Conservation (phyloP, 2,113 vertebrate species). For the Xiphophorus maculatus region DNA sequence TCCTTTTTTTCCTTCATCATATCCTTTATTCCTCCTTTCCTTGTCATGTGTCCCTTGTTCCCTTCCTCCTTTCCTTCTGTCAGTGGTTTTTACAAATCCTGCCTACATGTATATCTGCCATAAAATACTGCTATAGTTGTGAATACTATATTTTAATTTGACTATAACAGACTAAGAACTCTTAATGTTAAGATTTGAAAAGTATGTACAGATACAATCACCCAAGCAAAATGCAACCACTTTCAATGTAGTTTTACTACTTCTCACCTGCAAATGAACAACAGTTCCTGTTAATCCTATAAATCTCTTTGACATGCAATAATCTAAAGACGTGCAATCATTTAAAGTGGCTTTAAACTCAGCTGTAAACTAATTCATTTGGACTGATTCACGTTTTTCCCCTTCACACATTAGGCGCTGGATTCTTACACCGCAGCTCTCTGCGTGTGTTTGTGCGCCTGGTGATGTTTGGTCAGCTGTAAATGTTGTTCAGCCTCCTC, state of each 20-base stretch:
- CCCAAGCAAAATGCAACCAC: not conserved
- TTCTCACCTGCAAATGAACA: not conserved
- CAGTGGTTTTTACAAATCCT: not conserved
- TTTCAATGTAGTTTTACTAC: not conserved
- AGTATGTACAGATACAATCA: not conserved
- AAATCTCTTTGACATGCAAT: not conserved
- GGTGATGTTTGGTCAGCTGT: slow-evolving; percentile 68
- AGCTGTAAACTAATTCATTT: not conserved
- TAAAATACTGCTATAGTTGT: no score
- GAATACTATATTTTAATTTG: not conserved
- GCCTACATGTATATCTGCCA: no score
- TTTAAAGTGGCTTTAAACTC: not conserved
- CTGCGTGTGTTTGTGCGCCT: slow-evolving; percentile 16
- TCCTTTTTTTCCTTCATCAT: no score
- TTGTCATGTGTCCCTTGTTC: no score
- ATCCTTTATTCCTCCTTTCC: no score
- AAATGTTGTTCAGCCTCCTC: slow-evolving; percentile 11
- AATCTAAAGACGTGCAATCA: not conserved
- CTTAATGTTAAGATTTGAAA: not conserved
- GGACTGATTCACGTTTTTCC: slow-evolving; percentile 28
- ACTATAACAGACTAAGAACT: not conserved
- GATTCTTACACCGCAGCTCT: slow-evolving; percentile 6
- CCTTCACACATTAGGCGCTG: not conserved
- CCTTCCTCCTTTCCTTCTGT: no score
- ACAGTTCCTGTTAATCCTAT: not conserved